Evolutionary conservation across 2,113 vertebrate species (phyloP).

Genomic region (Oryzias woworae): DNA sequence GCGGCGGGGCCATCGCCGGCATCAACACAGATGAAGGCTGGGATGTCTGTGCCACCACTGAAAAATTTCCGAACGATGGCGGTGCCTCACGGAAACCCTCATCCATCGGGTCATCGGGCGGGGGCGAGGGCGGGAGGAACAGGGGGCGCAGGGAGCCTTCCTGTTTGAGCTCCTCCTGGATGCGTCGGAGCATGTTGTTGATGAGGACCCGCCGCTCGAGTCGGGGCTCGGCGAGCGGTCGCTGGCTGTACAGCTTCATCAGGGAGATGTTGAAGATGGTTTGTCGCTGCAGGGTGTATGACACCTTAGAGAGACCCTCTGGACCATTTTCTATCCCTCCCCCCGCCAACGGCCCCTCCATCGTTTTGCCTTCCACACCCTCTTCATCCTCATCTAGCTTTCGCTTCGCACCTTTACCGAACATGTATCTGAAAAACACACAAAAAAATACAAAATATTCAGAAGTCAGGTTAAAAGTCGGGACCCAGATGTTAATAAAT

Average conservation of each 20-base stretch:
- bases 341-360: constrained; percentile 79
- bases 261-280: constrained; percentile 99
- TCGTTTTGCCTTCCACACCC: constrained; percentile 97
- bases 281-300: constrained; percentile 98
- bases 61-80: constrained; percentile 77
- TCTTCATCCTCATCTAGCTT: constrained; percentile 99
- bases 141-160: constrained; percentile 89
- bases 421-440: constrained; percentile 93
- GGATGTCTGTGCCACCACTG: constrained; percentile 51
- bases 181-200: constrained; percentile 98
- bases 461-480: too few relatives aligned
- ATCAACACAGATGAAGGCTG: constrained; percentile 58
- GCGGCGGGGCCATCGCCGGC: constrained; percentile 68
- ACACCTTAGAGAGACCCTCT: constrained; percentile 93
- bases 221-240: constrained; percentile 90
- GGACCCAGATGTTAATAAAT: too few relatives aligned
- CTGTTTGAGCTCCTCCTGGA: constrained; percentile 96
- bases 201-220: constrained; percentile 96
- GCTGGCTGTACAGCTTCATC: constrained; percentile 98
- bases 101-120: constrained; percentile 82
- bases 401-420: constrained; percentile 98
- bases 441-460: not conserved
- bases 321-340: constrained; percentile 34
- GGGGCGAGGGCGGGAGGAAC: constrained; percentile 84
- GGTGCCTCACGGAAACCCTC: constrained; percentile 87